Base-by-base conservation (phyloP, 2,797 vertebrate genomes). In the Acanthurus lineatus region DNA sequence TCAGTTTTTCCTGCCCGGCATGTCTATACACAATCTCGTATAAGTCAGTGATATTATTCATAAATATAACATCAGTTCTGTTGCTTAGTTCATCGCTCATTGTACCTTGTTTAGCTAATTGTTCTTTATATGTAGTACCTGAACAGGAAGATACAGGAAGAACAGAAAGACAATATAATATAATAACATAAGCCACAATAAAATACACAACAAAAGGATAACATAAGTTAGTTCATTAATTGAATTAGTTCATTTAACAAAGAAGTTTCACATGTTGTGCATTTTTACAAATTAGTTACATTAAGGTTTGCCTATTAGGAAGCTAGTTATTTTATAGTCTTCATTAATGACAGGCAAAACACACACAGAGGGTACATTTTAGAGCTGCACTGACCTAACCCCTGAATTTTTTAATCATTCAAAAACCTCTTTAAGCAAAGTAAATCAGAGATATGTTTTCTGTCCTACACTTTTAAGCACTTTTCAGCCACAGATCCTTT, bases 1-100 rank as follows among this genome's bases (percentile, higher is more conserved):
- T 61, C 54, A 53, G 16, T 12, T 73, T 78, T 40, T 28, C 47
- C 71, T 53, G 62, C 81, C 83, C 54, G 40, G 75, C 48, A 66
- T 25, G 28, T 16, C 51, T 64, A 54, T 4, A 53, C 22, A 52
- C 12, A 56, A n/a, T n/a, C 22, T 32, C 12, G 65, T 9, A 42
- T 4, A 57, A 42, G 8, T 69, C 25, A 61, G 22, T 44, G 8
- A 66, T 38, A 40, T 9, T 15, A 14, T 32, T 70, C 19, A 54
- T 17, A 59, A 40, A 78, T 75, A 42, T 78, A 22, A 14, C 16
- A 69, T 22, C 1, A 11, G 32, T 42, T 40, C 2, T 38, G 1
- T 7, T 66, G 12, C 28, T 53, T 17, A 64, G 48, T 69, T 28
- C 12, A 58, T 63, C 5, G 14, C 19, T 11, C 9, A 45, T 6